Conservation (phyloP, 2,888 invertebrate species). For the Heliconius cydno region DNA sequence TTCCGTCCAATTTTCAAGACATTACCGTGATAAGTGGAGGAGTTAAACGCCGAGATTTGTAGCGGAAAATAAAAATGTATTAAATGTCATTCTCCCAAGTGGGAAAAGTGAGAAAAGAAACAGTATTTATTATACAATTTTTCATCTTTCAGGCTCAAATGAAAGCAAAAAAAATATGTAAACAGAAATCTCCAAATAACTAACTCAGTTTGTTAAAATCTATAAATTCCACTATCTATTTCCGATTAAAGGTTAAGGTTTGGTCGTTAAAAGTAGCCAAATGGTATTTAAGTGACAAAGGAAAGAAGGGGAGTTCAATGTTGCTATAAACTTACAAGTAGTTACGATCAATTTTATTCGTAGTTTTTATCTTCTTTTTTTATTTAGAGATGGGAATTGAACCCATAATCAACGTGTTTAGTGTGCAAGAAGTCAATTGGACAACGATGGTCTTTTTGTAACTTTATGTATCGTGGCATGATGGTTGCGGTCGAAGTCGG, state of each 20-base stretch:
- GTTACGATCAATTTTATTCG: neutral
- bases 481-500: accelerated
- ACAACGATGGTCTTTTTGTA: no score
- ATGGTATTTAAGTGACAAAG: slow-evolving; percentile 11
- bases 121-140: neutral
- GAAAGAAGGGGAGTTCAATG: slow-evolving; percentile 9
- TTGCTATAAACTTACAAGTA: slow-evolving; percentile 11
- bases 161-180: neutral
- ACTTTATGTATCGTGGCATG: no score
- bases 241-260: slow-evolving; percentile 21
- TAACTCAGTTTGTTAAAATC: slow-evolving; percentile 12
- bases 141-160: neutral
- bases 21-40: no score
- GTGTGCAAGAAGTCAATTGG: neutral
- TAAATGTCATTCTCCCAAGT: neutral
- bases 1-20: no score
- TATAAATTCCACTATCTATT: slow-evolving; percentile 14
- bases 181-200: neutral
- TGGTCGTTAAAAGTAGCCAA: slow-evolving; percentile 18
- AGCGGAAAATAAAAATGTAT: neutral
- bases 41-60: neutral
- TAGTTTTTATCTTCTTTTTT: neutral
- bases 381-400: neutral
- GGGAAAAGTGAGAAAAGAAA: neutral
- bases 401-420: neutral